These are phyloP conservation scores for Camponotus pennsylvanicus DNA, from an alignment of 1,140 invertebrate genomes.

Conservation along the genomic window DNA sequence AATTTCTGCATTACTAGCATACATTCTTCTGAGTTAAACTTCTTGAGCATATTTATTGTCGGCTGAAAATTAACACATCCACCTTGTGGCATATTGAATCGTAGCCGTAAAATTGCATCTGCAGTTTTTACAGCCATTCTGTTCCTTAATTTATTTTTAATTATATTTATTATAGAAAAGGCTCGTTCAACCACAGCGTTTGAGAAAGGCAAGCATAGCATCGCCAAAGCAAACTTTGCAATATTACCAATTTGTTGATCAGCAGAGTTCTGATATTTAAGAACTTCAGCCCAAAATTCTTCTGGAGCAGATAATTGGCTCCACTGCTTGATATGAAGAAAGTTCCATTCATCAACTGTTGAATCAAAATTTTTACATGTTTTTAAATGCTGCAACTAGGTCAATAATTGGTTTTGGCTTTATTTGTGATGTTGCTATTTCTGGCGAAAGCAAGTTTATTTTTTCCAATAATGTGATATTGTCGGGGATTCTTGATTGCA, in stretches of 20 bases:
- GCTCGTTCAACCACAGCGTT: background rate
- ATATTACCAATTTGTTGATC: background rate
- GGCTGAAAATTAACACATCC: background rate
- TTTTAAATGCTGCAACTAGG: background rate
- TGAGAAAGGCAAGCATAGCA: background rate
- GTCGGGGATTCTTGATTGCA: background rate
- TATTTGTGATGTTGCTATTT: background rate
- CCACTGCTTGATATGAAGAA: constrained; percentile 6
- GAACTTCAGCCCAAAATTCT: background rate
- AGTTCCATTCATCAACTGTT: background rate
- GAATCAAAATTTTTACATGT: background rate
- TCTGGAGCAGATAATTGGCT: background rate
- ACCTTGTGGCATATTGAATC: background rate
- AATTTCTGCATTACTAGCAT: background rate
- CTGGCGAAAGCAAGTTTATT: constrained; percentile 1
- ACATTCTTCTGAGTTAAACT: background rate
- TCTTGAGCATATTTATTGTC: background rate
- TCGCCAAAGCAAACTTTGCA: background rate
- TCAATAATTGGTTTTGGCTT: background rate
- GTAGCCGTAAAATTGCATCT: background rate
- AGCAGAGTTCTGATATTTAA: background rate
- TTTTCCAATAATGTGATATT: constrained; percentile 1
- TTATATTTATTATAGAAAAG: background rate
- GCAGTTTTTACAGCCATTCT: background rate
- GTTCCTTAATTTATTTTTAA: background rate